Percentiles rank a stretch among this genome's conserved stretches.
phyloP scores from a whole-genome alignment of 1,140 invertebrate species.

The Oncopodura yosiiana region DNA sequence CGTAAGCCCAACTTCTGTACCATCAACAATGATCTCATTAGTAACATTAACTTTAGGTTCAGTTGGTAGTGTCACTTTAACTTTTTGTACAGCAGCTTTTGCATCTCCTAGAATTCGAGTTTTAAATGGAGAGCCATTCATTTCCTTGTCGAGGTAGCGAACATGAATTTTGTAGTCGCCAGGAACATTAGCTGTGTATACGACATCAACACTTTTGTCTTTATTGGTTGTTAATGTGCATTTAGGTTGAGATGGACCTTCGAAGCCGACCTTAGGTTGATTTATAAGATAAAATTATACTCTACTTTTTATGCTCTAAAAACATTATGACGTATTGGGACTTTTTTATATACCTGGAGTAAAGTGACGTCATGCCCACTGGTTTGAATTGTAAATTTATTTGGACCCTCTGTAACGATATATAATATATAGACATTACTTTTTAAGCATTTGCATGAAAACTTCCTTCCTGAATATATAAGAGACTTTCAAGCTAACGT shows the following conservation, averaged over 20 bases:
- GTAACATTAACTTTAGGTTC: too few species aligned
- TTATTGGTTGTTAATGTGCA: constrained; percentile 20
- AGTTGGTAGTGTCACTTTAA: neutral
- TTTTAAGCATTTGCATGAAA: too few species aligned
- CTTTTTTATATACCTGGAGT: neutral
- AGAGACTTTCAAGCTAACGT: too few species aligned
- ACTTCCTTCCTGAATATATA: too few species aligned
- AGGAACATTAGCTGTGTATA: constrained; percentile 19
- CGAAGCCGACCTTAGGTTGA: neutral
- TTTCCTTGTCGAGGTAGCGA: neutral
- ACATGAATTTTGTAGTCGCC: constrained; percentile 16
- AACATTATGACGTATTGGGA: neutral
- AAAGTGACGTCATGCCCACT: neutral
- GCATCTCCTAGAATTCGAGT: neutral
- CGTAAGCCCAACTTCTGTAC: too few species aligned
- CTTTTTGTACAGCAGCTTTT: neutral
- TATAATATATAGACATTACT: neutral
- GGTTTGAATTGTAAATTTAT: constrained; percentile 20
- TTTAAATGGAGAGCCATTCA: neutral
- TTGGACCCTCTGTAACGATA: constrained; percentile 17
- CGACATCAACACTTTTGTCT: constrained; percentile 26
- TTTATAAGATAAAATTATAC: neutral
- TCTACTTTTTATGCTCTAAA: neutral
- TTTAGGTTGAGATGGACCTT: neutral
- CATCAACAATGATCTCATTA: too few species aligned